Conservation (phyloP, 2,888 invertebrate genomes). For the Myopa testacea region DNA sequence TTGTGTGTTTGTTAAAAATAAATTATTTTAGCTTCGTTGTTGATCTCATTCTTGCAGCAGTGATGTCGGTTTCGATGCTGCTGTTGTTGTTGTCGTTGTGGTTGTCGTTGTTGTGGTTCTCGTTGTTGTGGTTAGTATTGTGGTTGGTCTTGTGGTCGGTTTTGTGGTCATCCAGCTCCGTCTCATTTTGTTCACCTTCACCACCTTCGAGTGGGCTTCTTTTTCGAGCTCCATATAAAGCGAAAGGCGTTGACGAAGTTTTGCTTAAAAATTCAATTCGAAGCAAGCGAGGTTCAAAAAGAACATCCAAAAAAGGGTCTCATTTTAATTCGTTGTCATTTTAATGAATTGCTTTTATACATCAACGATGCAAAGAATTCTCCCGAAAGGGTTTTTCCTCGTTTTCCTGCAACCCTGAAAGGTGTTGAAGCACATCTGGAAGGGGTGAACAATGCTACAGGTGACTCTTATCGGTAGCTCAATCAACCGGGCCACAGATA, state of each 20-base stretch:
- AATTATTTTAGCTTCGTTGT: conserved; percentile 26
- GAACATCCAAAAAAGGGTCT: no score
- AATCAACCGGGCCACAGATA: no score
- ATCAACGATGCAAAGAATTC: no score
- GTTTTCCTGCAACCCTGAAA: no score
- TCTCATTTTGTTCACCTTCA: neutral
- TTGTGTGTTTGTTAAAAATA: conserved; percentile 6
- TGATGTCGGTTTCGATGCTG: neutral
- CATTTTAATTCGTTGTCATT: no score
- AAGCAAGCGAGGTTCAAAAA: neutral
- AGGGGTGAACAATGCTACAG: no score
- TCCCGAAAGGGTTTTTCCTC: no score
- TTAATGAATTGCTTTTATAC: no score
- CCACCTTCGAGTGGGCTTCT: conserved; percentile 10
- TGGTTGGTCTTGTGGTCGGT: neutral
- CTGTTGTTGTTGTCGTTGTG: neutral
- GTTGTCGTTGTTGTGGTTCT: neutral
- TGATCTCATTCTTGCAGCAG: neutral
- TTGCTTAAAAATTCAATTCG: neutral
- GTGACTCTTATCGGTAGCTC: no score
- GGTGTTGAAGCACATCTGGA: no score
- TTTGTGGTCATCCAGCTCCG: neutral
- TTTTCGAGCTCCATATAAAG: neutral
- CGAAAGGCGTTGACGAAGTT: neutral
- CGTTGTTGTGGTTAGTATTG: neutral